These are phyloP conservation scores for Chloropsis hardwickii DNA, from an alignment of 2,113 vertebrate species.

Conservation along the genomic window DNA sequence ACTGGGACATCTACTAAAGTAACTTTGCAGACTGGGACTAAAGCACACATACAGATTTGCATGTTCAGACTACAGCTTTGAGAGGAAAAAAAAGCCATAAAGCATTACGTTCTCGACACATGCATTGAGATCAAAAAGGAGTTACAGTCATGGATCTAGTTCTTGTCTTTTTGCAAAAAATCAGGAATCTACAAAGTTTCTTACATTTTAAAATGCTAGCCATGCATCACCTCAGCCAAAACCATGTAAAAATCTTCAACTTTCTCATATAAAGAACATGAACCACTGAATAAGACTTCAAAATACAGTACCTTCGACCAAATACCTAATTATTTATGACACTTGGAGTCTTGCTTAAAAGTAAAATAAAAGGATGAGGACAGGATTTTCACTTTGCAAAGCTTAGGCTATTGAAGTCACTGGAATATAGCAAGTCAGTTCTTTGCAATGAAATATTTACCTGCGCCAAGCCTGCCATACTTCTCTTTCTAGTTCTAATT, in stretches of 20 bases:
- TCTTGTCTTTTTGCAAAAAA: not conserved
- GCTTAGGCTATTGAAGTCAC: not conserved
- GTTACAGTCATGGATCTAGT: rapidly evolving
- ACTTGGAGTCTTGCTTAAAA: not conserved
- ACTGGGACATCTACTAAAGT: not conserved
- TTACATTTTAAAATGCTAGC: not conserved
- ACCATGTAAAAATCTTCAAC: not conserved
- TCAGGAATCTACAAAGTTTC: not conserved
- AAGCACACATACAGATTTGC: not conserved
- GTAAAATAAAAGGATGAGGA: not conserved
- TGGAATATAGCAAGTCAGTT: not conserved
- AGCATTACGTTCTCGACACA: not conserved
- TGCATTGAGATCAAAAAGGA: not conserved
- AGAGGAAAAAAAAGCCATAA: not conserved
- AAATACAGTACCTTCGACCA: not conserved
- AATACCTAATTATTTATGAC: not conserved
- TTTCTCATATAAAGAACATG: not conserved
- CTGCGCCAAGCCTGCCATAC: not conserved
- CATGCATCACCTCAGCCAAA: not conserved
- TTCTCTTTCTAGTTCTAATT: not conserved
- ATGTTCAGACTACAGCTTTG: not conserved
- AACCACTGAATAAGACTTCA: not conserved
- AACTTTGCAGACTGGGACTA: not conserved
- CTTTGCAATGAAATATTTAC: not conserved
- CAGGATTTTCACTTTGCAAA: not conserved